Percentiles rank a stretch among this genome's conserved stretches.
Evolutionary conservation across 2,113 vertebrate genomes (phyloP).

Genomic region (Xenopus borealis): DNA sequence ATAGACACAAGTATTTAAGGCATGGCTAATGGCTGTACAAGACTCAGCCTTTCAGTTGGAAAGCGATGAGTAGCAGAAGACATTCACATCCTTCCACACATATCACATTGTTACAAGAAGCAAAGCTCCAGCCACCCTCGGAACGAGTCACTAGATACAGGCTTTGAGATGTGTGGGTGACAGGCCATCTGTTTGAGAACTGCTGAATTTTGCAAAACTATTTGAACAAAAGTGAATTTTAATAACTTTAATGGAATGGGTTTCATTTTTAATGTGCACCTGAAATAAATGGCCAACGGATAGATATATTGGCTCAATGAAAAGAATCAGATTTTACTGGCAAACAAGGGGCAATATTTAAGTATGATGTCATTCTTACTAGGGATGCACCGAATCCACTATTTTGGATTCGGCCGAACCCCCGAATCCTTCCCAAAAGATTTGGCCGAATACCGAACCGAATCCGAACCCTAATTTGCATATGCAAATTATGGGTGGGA

Average conservation of each 20-base stretch:
- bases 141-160: neutral
- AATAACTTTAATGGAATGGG: conserved; percentile 29
- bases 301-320: no score
- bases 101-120: neutral
- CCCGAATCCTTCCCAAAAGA: no score
- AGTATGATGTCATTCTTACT: no score
- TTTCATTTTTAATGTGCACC: neutral
- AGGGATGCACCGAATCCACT: no score
- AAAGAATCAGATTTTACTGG: no score
- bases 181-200: conserved; percentile 28
- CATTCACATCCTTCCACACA: neutral
- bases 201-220: conserved; percentile 28
- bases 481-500: no score
- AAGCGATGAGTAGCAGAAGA: neutral
- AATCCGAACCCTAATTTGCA: no score
- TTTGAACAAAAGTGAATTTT: conserved; percentile 20
- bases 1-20: no score
- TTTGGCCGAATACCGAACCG: no score
- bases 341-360: no score
- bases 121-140: neutral
- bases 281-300: no score
- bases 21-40: neutral
- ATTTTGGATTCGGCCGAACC: no score
- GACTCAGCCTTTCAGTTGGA: neutral
- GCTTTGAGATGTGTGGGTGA: conserved; percentile 26